phyloP scores from a whole-genome alignment of 2,888 invertebrate genomes.

The Mermis nigrescens region DNA sequence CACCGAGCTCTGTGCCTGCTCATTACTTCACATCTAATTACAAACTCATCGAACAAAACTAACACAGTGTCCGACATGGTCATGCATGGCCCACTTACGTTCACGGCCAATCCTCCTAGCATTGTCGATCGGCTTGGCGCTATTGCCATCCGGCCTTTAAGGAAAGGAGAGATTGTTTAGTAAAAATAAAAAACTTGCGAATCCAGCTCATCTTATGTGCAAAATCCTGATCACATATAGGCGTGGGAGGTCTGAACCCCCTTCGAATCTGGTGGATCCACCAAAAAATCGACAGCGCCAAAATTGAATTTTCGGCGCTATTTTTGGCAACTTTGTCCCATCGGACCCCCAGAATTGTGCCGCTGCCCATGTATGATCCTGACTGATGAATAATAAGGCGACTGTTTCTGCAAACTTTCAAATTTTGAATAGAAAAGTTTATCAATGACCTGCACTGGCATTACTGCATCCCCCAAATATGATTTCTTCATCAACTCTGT shows the following conservation, averaged over 20 bases:
- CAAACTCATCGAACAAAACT: conserved; percentile 25
- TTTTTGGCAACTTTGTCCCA: too few species aligned
- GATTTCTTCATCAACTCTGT: conserved; percentile 76
- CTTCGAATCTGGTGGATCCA: neutral
- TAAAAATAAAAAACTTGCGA: too few species aligned
- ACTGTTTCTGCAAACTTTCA: neutral
- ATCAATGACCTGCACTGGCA: conserved; percentile 28
- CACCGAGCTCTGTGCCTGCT: conserved; percentile 23
- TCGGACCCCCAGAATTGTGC: too few species aligned
- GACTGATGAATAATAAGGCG: neutral
- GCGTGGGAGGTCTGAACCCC: too few species aligned
- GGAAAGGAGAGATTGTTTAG: too few species aligned
- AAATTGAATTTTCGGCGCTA: too few species aligned
- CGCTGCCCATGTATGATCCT: too few species aligned
- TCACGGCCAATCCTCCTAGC: conserved; percentile 86
- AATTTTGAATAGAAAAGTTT: neutral
- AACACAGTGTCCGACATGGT: conserved; percentile 50
- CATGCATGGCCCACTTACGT: conserved; percentile 88
- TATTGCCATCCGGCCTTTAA: too few species aligned
- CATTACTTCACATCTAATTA: conserved; percentile 20
- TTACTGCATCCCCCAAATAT: conserved; percentile 58
- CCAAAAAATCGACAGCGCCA: too few species aligned
- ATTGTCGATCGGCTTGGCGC: conserved; percentile 67
- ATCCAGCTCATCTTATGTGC: too few species aligned
- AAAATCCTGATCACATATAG: too few species aligned